These are phyloP conservation scores for Samia ricini DNA, from an alignment of 1,140 invertebrate species.

Conservation along the genomic window DNA sequence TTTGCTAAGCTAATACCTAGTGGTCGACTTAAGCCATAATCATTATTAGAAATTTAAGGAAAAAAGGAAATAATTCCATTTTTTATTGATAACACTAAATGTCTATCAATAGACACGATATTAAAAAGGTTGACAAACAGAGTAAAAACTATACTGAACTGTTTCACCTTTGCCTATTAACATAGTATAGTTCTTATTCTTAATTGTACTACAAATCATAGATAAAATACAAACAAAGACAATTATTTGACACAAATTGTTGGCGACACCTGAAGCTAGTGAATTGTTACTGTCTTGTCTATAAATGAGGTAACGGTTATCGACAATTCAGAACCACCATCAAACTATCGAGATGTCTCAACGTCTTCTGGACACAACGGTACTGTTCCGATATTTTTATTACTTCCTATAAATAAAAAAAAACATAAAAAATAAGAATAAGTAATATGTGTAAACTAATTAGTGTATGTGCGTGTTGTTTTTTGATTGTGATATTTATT, in stretches of 20 bases:
- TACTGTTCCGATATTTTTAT: slow-evolving; percentile 26
- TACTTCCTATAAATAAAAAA: too few relatives aligned
- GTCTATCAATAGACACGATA: too few relatives aligned
- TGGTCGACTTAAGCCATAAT: too few relatives aligned
- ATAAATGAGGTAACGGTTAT: slow-evolving; percentile 59
- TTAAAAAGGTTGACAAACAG: too few relatives aligned
- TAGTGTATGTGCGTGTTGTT: neutral
- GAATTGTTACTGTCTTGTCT: slow-evolving; percentile 40
- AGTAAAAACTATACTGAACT: too few relatives aligned
- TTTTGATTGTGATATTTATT: neutral
- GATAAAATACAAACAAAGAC: slow-evolving; percentile 3
- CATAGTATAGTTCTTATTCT: too few relatives aligned
- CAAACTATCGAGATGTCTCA: slow-evolving; percentile 61
- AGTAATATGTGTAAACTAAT: neutral
- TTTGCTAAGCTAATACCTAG: too few relatives aligned
- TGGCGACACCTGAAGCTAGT: slow-evolving; percentile 22
- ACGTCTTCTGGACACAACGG: slow-evolving; percentile 51
- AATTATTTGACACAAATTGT: slow-evolving; percentile 12
- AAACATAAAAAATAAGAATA: neutral
- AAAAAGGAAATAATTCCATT: too few relatives aligned
- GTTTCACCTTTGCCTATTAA: too few relatives aligned
- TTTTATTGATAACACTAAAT: too few relatives aligned
- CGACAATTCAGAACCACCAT: slow-evolving; percentile 45
- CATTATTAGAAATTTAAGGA: too few relatives aligned
- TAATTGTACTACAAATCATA: too few relatives aligned